A percentile compares a stretch with the other conserved stretches of the same genome.
Conservation (phyloP, 2,888 invertebrate species). For the Trissolcus japonicus region DNA sequence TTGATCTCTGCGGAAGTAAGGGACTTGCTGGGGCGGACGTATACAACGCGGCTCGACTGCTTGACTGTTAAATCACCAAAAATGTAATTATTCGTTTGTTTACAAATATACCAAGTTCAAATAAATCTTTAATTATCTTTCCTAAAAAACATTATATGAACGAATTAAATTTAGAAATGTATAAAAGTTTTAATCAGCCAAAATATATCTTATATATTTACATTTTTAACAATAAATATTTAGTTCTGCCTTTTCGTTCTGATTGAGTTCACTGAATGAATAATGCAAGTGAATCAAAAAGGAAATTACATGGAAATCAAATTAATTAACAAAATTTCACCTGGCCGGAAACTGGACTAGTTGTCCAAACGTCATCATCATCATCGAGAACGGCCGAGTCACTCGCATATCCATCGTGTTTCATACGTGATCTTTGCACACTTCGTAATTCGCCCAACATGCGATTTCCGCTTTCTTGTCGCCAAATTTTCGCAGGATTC, state of each 20-base stretch:
- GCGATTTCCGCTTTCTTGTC: slow-evolving; percentile 84
- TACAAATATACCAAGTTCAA: neutral
- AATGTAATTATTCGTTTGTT: slow-evolving; percentile 28
- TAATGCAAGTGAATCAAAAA: neutral
- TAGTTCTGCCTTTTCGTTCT: too few species aligned
- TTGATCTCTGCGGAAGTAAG: slow-evolving; percentile 77
- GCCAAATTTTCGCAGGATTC: slow-evolving; percentile 78
- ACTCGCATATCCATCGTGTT: slow-evolving; percentile 87
- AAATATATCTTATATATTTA: too few species aligned
- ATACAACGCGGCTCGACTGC: slow-evolving; percentile 64
- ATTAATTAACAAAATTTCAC: slow-evolving; percentile 54
- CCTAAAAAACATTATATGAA: neutral
- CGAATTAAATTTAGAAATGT: neutral
- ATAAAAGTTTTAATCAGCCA: neutral
- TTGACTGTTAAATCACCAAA: slow-evolving; percentile 16
- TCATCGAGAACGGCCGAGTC: slow-evolving; percentile 88
- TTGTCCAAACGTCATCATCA: slow-evolving; percentile 79
- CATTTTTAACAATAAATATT: too few species aligned
- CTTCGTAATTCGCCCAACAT: slow-evolving; percentile 80
- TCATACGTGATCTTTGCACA: slow-evolving; percentile 75
- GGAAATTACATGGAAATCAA: neutral
- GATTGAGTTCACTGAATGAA: neutral
- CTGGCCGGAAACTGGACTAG: slow-evolving; percentile 67
- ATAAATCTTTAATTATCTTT: neutral
- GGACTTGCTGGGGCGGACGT: slow-evolving; percentile 78